Evolutionary conservation across 1,140 invertebrate species (phyloP), one percentile per base, ranked within the genome.

Genomic region (Thereuonema tuberculata): DNA sequence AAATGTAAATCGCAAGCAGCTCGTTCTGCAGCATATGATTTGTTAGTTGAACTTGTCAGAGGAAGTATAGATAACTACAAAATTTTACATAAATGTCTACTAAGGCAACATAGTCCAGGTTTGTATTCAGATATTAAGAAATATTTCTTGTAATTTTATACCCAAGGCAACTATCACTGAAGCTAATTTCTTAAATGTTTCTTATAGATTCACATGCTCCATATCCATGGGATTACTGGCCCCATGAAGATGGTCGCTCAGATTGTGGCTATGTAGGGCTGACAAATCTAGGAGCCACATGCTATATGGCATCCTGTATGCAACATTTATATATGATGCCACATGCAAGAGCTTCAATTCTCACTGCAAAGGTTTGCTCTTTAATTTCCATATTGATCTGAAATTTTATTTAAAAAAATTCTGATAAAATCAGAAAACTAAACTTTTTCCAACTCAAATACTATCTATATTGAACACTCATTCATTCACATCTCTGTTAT

Each of bases 301-400:
- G 93, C 71, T 96, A 97, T 71, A 93, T 96, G 89, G 93, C 93
- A 1, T 92, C 92, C 23, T 94, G 90, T 69, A 91, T 96, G 82
- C 93, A 97, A 71, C 93, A 95, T 74, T 72, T 96, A 27, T 96
- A 91, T 68, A 96, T 96, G 92, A 93, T 96, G 82, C 92, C 91
- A 2, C 85, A 90, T 68, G 88, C 89, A 0, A 76, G 93, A 58
- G 79, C 84, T 28, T 86, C 89, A 0, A 85, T 97, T 58, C 68
- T 97, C 24, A 77, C 78, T 12, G 82, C 84, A 1, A 71, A 67
- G 24, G 63, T 68, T 68, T 65, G 68, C 67, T 23, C 56, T 56
- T 60, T n/a, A n/a, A n/a, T n/a, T n/a, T n/a, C n/a, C n/a, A n/a
- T n/a, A n/a, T n/a, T n/a, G n/a, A n/a, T 15, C 17, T 25, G 5